Percentiles rank a stretch among this genome's conserved stretches.
Conservation (phyloP, 2,113 vertebrate genomes). For the Embiotoca jacksoni region DNA sequence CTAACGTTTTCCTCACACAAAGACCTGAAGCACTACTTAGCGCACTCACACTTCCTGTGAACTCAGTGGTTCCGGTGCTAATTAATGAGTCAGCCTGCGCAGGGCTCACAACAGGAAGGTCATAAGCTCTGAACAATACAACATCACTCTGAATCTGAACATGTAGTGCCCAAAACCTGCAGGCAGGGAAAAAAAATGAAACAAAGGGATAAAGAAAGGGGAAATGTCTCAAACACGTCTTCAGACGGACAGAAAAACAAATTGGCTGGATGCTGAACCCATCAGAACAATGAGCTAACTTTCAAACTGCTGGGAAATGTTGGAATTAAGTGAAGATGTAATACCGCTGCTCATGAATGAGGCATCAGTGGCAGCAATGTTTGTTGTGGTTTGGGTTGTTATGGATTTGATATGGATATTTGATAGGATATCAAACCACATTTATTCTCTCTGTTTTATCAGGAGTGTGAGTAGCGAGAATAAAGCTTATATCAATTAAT, state of each 20-base stretch:
- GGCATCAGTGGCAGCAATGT: too few species aligned
- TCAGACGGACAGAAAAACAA: constrained; percentile 7
- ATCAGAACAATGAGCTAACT: neutral
- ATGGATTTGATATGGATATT: too few species aligned
- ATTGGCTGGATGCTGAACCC: too few species aligned
- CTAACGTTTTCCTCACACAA: constrained; percentile 61
- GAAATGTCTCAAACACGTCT: constrained; percentile 11
- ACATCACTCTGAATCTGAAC: constrained; percentile 51
- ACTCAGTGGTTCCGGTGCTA: constrained; percentile 67
- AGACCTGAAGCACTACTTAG: constrained; percentile 54
- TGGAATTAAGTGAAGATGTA: too few species aligned
- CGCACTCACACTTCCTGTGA: constrained; percentile 73
- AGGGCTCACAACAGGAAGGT: constrained; percentile 80
- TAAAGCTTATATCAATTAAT: neutral
- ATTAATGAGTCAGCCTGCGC: constrained; percentile 66
- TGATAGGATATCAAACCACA: too few species aligned
- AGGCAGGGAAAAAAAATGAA: constrained; percentile 45
- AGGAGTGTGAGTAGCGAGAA: too few species aligned
- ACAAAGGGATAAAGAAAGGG: constrained; percentile 52
- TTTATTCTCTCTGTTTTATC: too few species aligned
- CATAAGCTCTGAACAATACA: constrained; percentile 75
- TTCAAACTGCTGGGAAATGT: neutral
- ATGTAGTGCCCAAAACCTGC: constrained; percentile 24
- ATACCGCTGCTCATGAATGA: too few species aligned
- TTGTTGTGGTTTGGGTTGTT: too few species aligned